These are phyloP conservation scores for Cerastoderma edule DNA, from an alignment of 2,888 invertebrate genomes.

Conservation along the genomic window DNA sequence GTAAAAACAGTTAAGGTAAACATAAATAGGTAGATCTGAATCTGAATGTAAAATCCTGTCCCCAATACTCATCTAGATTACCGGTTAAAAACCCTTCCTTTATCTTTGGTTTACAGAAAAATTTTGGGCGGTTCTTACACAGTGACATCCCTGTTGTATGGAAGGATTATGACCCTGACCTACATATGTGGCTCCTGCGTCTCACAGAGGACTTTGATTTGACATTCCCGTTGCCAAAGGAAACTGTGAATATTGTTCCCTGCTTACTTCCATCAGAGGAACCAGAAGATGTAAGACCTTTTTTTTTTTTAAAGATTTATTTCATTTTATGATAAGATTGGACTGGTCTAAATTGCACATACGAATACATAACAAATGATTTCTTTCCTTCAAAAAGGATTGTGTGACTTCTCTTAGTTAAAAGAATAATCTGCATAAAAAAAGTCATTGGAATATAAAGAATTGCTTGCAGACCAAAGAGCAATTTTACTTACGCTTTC, in stretches of 20 bases:
- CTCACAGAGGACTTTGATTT: slow-evolving; percentile 84
- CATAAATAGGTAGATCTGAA: too few relatives aligned
- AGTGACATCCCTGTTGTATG: slow-evolving; percentile 78
- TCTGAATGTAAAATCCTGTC: too few relatives aligned
- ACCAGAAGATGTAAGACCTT: slow-evolving; percentile 65
- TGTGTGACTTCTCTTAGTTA: too few relatives aligned
- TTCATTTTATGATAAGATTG: too few relatives aligned
- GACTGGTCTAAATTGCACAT: not conserved
- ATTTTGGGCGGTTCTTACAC: slow-evolving; percentile 78
- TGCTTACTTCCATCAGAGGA: slow-evolving; percentile 81
- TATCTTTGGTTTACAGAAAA: slow-evolving; percentile 69
- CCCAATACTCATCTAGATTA: too few relatives aligned
- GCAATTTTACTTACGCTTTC: too few relatives aligned
- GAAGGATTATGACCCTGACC: slow-evolving; percentile 73
- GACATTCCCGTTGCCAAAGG: slow-evolving; percentile 80
- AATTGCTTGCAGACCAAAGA: too few relatives aligned
- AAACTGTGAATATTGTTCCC: slow-evolving; percentile 81
- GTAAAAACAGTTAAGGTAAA: too few relatives aligned
- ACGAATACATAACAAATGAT: not conserved
- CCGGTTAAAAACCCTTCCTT: too few relatives aligned
- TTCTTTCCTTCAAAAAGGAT: slow-evolving; percentile 1
- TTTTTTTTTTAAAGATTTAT: too few relatives aligned
- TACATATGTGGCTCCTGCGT: slow-evolving; percentile 81
- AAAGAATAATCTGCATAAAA: too few relatives aligned
- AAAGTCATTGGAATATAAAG: too few relatives aligned